Percentiles rank a stretch among this genome's conserved stretches.
These are phyloP conservation scores for Daphoenositta chrysoptera DNA, from an alignment of 2,113 vertebrate genomes.

Conservation along the genomic window DNA sequence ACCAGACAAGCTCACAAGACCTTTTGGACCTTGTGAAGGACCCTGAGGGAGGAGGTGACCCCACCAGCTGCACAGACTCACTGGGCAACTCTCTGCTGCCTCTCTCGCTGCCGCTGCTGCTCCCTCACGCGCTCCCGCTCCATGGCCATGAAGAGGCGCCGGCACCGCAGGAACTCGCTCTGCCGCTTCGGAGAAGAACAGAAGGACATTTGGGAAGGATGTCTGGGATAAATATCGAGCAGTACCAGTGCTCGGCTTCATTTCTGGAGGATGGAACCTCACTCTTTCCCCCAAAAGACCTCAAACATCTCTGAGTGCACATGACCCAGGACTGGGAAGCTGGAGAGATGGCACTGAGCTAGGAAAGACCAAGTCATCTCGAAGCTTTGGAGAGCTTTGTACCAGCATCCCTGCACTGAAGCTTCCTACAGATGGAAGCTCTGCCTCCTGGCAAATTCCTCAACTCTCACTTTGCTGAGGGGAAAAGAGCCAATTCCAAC, in stretches of 20 bases:
- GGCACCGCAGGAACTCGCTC: conserved; percentile 78
- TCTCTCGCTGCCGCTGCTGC: conserved; percentile 75
- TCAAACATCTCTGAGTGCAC: rapidly evolving
- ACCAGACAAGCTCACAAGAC: neutral
- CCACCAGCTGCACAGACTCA: neutral
- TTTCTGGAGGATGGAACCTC: neutral
- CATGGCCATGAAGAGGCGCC: conserved; percentile 81
- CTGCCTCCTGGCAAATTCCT: neutral
- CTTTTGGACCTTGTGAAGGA: neutral
- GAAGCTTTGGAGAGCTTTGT: neutral
- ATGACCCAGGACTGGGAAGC: rapidly evolving
- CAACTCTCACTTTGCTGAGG: neutral
- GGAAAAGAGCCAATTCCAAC: neutral
- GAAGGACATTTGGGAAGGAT: neutral
- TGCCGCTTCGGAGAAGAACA: conserved; percentile 69
- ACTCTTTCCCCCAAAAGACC: neutral
- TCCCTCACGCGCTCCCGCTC: conserved; percentile 87
- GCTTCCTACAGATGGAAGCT: neutral
- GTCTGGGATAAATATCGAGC: rapidly evolving
- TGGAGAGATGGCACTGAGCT: neutral
- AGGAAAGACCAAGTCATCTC: neutral
- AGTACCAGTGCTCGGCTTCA: rapidly evolving
- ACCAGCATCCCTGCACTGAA: neutral
- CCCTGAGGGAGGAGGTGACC: neutral
- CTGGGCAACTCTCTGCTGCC: conserved; percentile 62